Evolutionary conservation across 2,888 invertebrate species (phyloP).

Genomic region (Idaea biselata): DNA sequence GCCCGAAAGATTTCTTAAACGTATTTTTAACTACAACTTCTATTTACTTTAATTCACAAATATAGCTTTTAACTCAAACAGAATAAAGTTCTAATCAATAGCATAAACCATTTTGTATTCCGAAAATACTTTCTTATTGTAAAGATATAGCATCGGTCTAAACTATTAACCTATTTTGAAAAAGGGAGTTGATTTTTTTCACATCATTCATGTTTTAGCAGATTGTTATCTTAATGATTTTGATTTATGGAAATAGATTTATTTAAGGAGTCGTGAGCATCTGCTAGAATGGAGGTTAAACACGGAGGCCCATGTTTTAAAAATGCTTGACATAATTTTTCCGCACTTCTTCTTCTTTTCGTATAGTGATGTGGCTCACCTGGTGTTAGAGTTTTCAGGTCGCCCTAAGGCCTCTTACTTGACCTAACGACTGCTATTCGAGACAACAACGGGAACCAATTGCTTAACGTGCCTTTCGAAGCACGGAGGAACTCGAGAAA

Average conservation of each 20-base stretch:
- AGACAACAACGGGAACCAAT: too few species aligned
- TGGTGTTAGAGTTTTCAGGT: too few species aligned
- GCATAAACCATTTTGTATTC: slow-evolving; percentile 17
- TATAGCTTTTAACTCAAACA: slow-evolving; percentile 22
- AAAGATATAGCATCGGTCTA: slow-evolving; percentile 51
- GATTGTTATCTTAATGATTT: slow-evolving; percentile 7
- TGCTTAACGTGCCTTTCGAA: too few species aligned
- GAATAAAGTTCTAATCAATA: slow-evolving; percentile 14
- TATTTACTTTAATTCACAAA: slow-evolving; percentile 30
- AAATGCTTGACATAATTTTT: too few species aligned
- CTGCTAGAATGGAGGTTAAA: neutral
- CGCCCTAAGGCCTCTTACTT: too few species aligned
- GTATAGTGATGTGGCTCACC: too few species aligned
- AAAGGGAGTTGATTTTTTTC: slow-evolving; percentile 19
- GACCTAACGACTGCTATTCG: too few species aligned
- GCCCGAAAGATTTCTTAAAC: slow-evolving; percentile 59
- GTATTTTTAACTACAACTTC: slow-evolving; percentile 69
- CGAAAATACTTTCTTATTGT: slow-evolving; percentile 53
- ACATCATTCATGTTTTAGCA: slow-evolving; percentile 23
- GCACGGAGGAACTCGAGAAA: too few species aligned
- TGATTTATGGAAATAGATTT: neutral
- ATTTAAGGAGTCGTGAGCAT: neutral
- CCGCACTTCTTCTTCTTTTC: too few species aligned
- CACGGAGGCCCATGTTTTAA: too few species aligned
- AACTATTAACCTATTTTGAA: slow-evolving; percentile 71